Base-by-base conservation (phyloP, 2,113 vertebrate genomes). In the Aphyosemion australe region DNA sequence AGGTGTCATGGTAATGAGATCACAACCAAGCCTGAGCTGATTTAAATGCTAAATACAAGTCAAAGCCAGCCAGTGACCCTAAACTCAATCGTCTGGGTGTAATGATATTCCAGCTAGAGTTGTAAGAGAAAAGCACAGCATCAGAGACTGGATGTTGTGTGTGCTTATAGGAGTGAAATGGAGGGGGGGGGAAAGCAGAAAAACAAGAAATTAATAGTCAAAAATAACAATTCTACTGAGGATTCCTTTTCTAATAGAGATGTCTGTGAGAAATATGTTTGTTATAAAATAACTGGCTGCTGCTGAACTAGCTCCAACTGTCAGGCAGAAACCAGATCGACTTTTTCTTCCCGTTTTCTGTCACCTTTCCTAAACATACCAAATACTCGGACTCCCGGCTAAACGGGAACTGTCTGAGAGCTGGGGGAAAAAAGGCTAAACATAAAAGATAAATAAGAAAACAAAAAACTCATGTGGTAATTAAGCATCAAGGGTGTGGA, bases 401-500 rank as follows among this genome's bases (percentile, higher is more conserved):
- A 82, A 88, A 81, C 72, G 47, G 65, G 74, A 71, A 61, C 77
- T 34, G 58, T 72, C 69, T 57, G 41, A 79, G 79, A 72, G 76
- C 78, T 78, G 47, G 10, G 9, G 34, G 34, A 8, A 78, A 84
- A 70, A 69, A 54, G 34, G 43, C 15, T 60, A 70, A 73, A 83
- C 69, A 69, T 64, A 77, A 72, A 47, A 78, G 77, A 71, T 57
- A 65, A 84, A 85, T 78, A 78, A 63, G 75, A 89, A 86, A 86
- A 91, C 84, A 88, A 89, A 70, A 81, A 88, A 86, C 82, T 86
- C 76, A 7, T 37, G 59, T 69, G 74, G 87, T 91, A 92, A 91
- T 92, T 91, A 92, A 91, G 91, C 90, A 91, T 88, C 85, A 87
- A 88, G 87, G 83, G 82, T 72, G 62, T 57, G 69, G 78, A 90